Percentiles rank a stretch among this genome's conserved stretches.
phyloP scores from a whole-genome alignment of 2,888 invertebrate genomes.

The Branchipolynoe longqiensis region DNA sequence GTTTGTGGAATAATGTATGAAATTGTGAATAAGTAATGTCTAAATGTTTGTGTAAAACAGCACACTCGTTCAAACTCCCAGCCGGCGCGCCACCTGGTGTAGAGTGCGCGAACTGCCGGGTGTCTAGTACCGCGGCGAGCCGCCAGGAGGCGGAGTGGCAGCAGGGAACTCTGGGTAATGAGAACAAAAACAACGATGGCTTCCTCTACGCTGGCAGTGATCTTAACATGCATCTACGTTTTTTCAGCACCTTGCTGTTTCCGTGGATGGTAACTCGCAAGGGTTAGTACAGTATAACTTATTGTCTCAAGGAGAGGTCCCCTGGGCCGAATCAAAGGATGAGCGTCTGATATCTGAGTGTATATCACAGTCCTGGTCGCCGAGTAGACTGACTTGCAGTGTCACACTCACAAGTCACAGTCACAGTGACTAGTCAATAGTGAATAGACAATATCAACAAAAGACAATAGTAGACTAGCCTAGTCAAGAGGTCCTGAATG shows the following conservation, averaged over 20 bases:
- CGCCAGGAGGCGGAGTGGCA: constrained; percentile 31
- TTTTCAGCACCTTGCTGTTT: not conserved
- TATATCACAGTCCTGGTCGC: not conserved
- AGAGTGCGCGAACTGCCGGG: not conserved
- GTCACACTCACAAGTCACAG: too few relatives aligned
- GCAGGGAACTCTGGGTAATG: constrained; percentile 34
- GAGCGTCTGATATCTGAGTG: not conserved
- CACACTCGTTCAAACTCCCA: not conserved
- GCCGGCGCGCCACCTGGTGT: not conserved
- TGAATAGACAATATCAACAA: too few relatives aligned
- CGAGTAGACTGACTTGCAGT: too few relatives aligned
- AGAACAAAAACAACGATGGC: constrained; percentile 56
- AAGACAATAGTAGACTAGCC: too few relatives aligned
- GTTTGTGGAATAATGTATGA: too few relatives aligned
- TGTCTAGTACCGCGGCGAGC: not conserved
- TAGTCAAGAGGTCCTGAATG: too few relatives aligned
- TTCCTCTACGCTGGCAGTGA: not conserved
- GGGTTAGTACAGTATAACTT: not conserved
- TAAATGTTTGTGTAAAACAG: not conserved
- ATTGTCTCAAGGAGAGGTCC: too few relatives aligned
- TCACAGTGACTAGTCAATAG: too few relatives aligned
- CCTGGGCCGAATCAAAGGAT: too few relatives aligned
- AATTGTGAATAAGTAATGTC: not conserved
- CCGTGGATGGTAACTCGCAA: not conserved
- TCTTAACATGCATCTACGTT: not conserved